Conservation (phyloP, 2,797 vertebrate genomes). For the Serranus cabrilla region DNA sequence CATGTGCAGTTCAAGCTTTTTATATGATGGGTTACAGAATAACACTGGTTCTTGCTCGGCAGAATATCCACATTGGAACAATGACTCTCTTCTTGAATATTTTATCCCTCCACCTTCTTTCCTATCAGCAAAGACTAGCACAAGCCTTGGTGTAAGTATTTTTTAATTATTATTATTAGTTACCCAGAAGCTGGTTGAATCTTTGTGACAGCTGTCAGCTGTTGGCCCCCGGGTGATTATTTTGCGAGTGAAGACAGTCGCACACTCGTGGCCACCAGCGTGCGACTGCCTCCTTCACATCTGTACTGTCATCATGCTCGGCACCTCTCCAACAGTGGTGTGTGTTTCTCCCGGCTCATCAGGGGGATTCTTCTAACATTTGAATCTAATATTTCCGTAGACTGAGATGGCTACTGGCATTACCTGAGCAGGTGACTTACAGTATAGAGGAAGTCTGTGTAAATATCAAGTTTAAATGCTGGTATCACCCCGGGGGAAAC, state of each 20-base stretch:
- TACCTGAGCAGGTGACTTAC: neutral
- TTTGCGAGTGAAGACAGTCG: too few relatives aligned
- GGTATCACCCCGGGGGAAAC: neutral
- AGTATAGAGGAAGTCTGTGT: neutral
- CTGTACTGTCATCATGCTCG: too few relatives aligned
- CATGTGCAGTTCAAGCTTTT: neutral
- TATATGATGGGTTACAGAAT: neutral
- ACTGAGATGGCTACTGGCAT: neutral
- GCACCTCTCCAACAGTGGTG: too few relatives aligned
- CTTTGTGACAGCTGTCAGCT: conserved; percentile 17
- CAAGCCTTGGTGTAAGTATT: conserved; percentile 11
- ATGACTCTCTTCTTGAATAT: neutral
- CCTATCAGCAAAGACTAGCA: too few relatives aligned
- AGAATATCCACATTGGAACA: neutral
- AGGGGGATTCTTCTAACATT: neutral
- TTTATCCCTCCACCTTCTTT: neutral
- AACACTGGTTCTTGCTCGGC: neutral
- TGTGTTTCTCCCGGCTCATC: too few relatives aligned
- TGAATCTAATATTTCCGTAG: conserved; percentile 15
- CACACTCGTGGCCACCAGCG: too few relatives aligned
- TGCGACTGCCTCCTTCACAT: too few relatives aligned
- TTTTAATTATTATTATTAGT: neutral
- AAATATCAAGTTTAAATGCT: neutral
- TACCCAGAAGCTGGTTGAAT: conserved; percentile 21
- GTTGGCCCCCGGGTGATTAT: too few relatives aligned